Evolutionary conservation across 1,140 invertebrate species (phyloP).

Genomic region (Zaprionus inermis): DNA sequence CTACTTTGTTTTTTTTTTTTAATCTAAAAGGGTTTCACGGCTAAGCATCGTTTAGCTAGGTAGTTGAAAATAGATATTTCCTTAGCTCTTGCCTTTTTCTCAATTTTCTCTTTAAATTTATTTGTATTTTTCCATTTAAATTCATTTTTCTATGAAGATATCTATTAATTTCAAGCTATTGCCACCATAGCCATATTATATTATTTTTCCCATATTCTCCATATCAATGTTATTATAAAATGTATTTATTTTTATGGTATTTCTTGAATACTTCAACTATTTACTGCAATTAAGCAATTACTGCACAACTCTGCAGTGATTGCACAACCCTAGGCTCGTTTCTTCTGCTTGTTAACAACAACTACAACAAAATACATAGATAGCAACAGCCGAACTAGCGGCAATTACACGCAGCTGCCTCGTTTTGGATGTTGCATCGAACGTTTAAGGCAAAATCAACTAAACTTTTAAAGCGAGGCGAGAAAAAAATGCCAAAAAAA

Average conservation of each 20-base stretch:
- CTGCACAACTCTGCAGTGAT: slow-evolving; percentile 5
- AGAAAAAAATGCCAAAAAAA: slow-evolving; percentile 20
- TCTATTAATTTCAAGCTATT: no score
- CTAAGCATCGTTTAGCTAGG: no score
- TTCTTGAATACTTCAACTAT: neutral
- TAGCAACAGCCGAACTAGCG: neutral
- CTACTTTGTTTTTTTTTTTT: neutral
- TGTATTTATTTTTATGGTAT: neutral
- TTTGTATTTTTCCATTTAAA: no score
- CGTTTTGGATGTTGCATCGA: slow-evolving; percentile 8
- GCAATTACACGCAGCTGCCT: slow-evolving; percentile 39
- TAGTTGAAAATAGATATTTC: no score
- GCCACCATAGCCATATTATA: no score
- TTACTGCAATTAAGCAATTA: neutral
- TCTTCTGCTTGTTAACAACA: slow-evolving; percentile 24
- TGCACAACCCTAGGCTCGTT: slow-evolving; percentile 6
- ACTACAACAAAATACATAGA: neutral
- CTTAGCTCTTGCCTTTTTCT: no score
- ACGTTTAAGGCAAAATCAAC: slow-evolving; percentile 48
- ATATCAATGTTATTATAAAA: neutral
- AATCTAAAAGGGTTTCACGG: no score
- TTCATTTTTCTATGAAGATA: no score
- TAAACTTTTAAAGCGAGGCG: slow-evolving; percentile 30
- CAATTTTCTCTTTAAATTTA: no score
- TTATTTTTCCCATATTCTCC: no score